A percentile compares a stretch with the other conserved stretches of the same genome.
These are phyloP conservation scores for Mylabris phalerata DNA, from an alignment of 1,140 invertebrate genomes.

Conservation along the genomic window DNA sequence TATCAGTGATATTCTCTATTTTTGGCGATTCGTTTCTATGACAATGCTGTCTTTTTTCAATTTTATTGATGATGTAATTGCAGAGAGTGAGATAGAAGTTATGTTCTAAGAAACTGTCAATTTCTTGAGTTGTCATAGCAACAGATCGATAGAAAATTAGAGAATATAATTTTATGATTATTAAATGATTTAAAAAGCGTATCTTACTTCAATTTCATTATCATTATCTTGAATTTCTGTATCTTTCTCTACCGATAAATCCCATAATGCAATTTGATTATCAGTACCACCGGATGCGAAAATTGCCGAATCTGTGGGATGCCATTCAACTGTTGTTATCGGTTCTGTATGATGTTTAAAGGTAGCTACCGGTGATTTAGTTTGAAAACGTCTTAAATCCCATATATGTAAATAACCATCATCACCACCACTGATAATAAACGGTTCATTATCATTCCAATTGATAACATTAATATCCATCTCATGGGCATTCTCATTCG, in stretches of 20 bases:
- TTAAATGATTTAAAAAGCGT: background rate
- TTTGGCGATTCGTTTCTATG: no score
- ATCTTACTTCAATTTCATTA: constrained; percentile 53
- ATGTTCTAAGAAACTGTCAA: no score
- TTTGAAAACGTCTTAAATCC: constrained; percentile 87
- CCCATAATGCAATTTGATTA: constrained; percentile 96
- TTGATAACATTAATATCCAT: constrained; percentile 96
- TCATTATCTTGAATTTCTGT: constrained; percentile 40
- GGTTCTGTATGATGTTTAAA: constrained; percentile 92
- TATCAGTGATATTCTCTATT: constrained; percentile 2
- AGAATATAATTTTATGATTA: background rate
- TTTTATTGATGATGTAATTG: no score
- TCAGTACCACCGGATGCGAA: constrained; percentile 91
- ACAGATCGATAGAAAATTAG: background rate
- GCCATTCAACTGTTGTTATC: constrained; percentile 96
- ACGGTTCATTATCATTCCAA: constrained; percentile 90
- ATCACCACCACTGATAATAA: constrained; percentile 91
- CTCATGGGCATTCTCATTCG: constrained; percentile 78
- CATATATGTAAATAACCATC: constrained; percentile 92
- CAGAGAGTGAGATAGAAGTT: no score
- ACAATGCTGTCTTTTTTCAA: no score
- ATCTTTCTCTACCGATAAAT: constrained; percentile 85
- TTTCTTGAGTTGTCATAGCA: no score
- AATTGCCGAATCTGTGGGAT: constrained; percentile 84
- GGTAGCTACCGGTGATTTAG: constrained; percentile 74